These are phyloP conservation scores for Epirrhoe tristata DNA, from an alignment of 2,888 invertebrate species.

Conservation along the genomic window DNA sequence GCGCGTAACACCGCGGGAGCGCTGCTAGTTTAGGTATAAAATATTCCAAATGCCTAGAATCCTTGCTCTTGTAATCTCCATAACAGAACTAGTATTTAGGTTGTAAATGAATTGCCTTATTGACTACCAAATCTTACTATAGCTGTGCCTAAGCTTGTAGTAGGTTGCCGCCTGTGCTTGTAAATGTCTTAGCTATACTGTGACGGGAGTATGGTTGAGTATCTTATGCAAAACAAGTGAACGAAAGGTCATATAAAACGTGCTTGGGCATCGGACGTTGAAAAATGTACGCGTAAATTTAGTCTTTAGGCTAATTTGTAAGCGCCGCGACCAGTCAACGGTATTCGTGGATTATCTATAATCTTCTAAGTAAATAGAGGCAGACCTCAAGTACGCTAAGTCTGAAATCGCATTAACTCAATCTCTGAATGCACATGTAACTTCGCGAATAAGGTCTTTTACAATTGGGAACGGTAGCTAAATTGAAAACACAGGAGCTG, in stretches of 20 bases:
- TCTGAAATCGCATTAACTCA: conserved; percentile 67
- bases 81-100: conserved; percentile 46
- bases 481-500: conserved; percentile 15
- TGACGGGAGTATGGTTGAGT: background rate
- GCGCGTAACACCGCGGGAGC: too few species aligned
- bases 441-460: conserved; percentile 61
- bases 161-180: conserved; percentile 14
- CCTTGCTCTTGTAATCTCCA: conserved; percentile 36
- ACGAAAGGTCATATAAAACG: background rate
- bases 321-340: background rate
- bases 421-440: conserved; percentile 64
- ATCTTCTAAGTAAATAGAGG: conserved; percentile 39
- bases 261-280: background rate
- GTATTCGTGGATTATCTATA: background rate
- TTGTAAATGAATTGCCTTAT: conserved; percentile 65
- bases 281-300: background rate
- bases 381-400: conserved; percentile 54
- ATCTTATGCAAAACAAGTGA: background rate
- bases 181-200: background rate
- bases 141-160: conserved; percentile 29
- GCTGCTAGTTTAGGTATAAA: conserved; percentile 8
- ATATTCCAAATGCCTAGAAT: conserved; percentile 31
- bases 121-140: conserved; percentile 67
- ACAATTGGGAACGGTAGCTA: conserved; percentile 31
- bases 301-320: background rate